Evolutionary conservation across 1,140 invertebrate species (phyloP).

Genomic region (Leguminivora glycinivorella): DNA sequence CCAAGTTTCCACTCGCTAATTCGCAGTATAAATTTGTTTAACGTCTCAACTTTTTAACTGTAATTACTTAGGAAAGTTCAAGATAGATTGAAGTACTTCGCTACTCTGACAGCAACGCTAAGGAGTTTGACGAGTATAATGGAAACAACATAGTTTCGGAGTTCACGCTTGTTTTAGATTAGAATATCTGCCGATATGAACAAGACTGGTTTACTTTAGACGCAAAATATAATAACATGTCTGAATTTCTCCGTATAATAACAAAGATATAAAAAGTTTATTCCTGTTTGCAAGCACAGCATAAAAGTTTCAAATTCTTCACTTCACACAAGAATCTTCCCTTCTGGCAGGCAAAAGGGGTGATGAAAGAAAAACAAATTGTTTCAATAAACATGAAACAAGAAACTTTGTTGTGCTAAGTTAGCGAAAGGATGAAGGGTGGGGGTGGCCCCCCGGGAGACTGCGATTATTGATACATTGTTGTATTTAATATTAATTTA

Average conservation of each 20-base stretch:
- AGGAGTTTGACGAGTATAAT: conserved; percentile 51
- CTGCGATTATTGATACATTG: conserved; percentile 41
- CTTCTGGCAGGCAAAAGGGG: conserved; percentile 51
- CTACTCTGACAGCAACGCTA: conserved; percentile 51
- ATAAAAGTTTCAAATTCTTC: conserved; percentile 34
- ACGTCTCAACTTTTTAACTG: conserved; percentile 77
- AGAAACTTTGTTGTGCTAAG: conserved; percentile 67
- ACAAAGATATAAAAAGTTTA: neutral
- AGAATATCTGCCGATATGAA: neutral
- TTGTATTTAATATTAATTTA: conserved; percentile 43
- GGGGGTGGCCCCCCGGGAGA: conserved; percentile 32
- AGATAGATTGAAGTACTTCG: conserved; percentile 68
- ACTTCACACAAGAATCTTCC: conserved; percentile 45
- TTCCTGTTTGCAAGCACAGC: neutral
- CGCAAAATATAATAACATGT: no score
- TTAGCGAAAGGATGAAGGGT: conserved; percentile 48
- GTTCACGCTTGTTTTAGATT: conserved; percentile 4
- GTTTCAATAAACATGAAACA: conserved; percentile 71
- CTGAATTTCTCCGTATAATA: neutral
- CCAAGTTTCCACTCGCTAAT: conserved; percentile 67
- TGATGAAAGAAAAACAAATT: conserved; percentile 73
- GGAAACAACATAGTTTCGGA: conserved; percentile 25
- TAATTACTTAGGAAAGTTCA: conserved; percentile 73
- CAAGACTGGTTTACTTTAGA: no score
- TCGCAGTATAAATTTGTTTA: conserved; percentile 78